phyloP scores from a whole-genome alignment of 2,113 vertebrate species.

The Dipodomys merriami region DNA sequence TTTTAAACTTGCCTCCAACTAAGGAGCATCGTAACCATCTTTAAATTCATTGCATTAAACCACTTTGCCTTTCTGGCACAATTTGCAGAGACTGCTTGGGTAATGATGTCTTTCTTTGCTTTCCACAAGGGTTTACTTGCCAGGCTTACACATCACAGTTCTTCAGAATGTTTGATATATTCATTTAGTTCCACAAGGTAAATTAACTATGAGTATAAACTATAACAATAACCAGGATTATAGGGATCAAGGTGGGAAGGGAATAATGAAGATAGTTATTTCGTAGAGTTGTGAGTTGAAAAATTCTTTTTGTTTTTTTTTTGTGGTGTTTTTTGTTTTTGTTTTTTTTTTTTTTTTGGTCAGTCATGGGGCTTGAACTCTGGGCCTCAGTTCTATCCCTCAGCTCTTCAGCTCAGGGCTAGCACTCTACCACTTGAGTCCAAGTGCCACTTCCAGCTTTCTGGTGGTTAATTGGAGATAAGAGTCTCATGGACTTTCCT shows the following conservation, averaged over 20 bases:
- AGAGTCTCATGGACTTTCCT: no score
- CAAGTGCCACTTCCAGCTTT: no score
- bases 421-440: no score
- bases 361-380: no score
- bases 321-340: no score
- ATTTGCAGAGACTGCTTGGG: background rate
- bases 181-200: conserved; percentile 21
- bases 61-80: background rate
- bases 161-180: background rate
- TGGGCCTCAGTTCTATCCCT: no score
- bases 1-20: background rate
- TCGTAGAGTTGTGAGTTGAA: conserved; percentile 35
- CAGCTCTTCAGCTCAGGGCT: no score
- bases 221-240: background rate
- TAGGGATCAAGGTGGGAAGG: background rate
- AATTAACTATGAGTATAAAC: background rate
- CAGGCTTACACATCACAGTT: background rate
- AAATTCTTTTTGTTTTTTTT: background rate
- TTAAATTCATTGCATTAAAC: background rate
- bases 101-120: background rate
- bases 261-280: background rate
- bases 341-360: no score
- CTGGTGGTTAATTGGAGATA: no score
- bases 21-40: background rate
- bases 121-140: background rate